Conservation (phyloP, 2,888 invertebrate species). For the Gasteruption jaculator region DNA sequence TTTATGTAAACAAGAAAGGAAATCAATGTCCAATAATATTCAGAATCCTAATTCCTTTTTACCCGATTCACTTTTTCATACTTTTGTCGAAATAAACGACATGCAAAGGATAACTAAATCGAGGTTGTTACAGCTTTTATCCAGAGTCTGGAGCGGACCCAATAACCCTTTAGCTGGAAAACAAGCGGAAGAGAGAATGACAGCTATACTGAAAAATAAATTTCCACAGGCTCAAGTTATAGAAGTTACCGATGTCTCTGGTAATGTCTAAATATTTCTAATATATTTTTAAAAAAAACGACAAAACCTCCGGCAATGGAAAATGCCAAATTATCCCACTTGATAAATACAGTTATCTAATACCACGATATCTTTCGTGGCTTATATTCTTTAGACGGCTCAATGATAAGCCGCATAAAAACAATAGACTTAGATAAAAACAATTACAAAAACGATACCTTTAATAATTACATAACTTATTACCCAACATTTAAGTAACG, state of each 20-base stretch:
- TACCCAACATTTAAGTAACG: too few relatives aligned
- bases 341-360: too few relatives aligned
- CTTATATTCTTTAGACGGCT: too few relatives aligned
- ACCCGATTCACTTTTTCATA: not conserved
- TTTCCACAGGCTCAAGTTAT: slow-evolving; percentile 64
- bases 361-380: too few relatives aligned
- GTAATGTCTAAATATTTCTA: slow-evolving; percentile 38
- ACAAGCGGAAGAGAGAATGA: slow-evolving; percentile 49
- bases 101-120: slow-evolving; percentile 39
- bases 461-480: too few relatives aligned
- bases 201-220: slow-evolving; percentile 47
- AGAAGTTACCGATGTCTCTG: slow-evolving; percentile 67
- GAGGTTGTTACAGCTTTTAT: slow-evolving; percentile 47
- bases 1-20: slow-evolving; percentile 6
- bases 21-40: slow-evolving; percentile 2
- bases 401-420: too few relatives aligned
- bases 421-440: too few relatives aligned
- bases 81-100: too few relatives aligned
- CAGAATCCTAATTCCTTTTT: not conserved
- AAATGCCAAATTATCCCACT: too few relatives aligned
- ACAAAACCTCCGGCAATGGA: slow-evolving; percentile 19
- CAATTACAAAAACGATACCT: too few relatives aligned
- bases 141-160: slow-evolving; percentile 47
- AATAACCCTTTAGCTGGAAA: slow-evolving; percentile 38
- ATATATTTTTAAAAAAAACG: slow-evolving; percentile 16